These are phyloP conservation scores for Myocastor coypus DNA, from an alignment of 2,113 vertebrate genomes.

Conservation along the genomic window DNA sequence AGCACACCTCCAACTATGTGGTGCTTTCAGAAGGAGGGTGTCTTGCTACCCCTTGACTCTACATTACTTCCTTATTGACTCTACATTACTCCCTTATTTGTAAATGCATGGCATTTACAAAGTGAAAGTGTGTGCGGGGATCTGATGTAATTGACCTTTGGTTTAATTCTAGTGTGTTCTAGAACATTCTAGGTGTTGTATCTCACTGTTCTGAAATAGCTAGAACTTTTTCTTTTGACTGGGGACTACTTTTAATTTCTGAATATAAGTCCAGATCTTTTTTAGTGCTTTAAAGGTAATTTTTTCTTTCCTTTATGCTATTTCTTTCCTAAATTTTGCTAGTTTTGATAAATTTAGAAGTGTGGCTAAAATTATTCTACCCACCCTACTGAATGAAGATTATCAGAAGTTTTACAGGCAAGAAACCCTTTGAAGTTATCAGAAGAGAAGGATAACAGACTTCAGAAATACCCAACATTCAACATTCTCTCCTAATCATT, in stretches of 20 bases:
- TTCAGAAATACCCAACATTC: neutral
- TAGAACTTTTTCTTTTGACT: constrained; percentile 1
- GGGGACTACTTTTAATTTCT: neutral
- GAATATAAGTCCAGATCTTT: neutral
- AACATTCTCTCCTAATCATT: neutral
- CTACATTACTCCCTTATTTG: too few species aligned
- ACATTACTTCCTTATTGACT: neutral
- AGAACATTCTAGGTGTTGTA: neutral
- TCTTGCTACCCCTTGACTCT: neutral
- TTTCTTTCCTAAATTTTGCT: neutral
- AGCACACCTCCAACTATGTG: neutral
- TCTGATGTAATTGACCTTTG: neutral
- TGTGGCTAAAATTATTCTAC: neutral
- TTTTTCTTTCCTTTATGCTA: neutral
- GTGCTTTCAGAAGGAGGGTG: neutral
- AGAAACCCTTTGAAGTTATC: neutral
- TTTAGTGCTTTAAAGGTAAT: neutral
- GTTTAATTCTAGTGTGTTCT: neutral
- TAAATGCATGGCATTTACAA: neutral
- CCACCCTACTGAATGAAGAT: neutral
- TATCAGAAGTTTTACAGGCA: neutral
- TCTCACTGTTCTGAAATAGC: neutral
- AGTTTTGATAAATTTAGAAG: neutral
- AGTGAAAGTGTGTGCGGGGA: neutral
- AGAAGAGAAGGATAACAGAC: neutral